These are phyloP conservation scores for Synergus laeviventris DNA, from an alignment of 2,888 invertebrate species.

Conservation along the genomic window DNA sequence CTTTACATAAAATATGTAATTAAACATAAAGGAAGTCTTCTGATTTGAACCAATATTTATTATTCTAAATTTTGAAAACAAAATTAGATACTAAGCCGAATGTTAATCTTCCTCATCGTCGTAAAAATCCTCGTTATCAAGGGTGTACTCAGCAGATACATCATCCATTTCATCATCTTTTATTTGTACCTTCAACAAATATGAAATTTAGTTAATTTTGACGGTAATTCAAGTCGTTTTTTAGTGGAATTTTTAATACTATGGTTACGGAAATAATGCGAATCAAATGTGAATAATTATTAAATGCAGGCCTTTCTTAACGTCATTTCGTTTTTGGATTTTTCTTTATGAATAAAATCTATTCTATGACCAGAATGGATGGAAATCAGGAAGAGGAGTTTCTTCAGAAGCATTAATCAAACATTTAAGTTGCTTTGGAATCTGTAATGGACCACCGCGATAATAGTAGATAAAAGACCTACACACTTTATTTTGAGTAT, in stretches of 20 bases:
- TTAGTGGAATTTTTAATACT: neutral
- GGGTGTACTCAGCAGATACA: constrained; percentile 54
- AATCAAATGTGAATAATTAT: neutral
- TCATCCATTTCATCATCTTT: constrained; percentile 57
- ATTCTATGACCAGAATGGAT: neutral
- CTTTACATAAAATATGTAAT: constrained; percentile 59
- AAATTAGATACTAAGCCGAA: constrained; percentile 4
- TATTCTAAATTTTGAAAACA: neutral
- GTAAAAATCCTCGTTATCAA: constrained; percentile 56
- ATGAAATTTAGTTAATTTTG: constrained; percentile 22
- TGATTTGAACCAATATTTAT: constrained; percentile 41
- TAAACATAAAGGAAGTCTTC: constrained; percentile 43
- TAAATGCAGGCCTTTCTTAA: neutral
- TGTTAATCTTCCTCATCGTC: constrained; percentile 49
- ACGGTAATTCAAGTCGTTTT: neutral
- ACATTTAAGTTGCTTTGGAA: neutral
- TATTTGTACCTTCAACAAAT: constrained; percentile 66
- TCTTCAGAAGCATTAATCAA: neutral
- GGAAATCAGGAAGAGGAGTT: neutral
- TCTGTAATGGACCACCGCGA: neutral
- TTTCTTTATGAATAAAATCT: neutral
- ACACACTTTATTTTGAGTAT: neutral
- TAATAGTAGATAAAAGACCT: neutral
- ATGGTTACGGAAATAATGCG: neutral
- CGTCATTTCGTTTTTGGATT: neutral